Conservation (phyloP, 2,797 vertebrate species). For the Hyperoplus lanceolatus region DNA sequence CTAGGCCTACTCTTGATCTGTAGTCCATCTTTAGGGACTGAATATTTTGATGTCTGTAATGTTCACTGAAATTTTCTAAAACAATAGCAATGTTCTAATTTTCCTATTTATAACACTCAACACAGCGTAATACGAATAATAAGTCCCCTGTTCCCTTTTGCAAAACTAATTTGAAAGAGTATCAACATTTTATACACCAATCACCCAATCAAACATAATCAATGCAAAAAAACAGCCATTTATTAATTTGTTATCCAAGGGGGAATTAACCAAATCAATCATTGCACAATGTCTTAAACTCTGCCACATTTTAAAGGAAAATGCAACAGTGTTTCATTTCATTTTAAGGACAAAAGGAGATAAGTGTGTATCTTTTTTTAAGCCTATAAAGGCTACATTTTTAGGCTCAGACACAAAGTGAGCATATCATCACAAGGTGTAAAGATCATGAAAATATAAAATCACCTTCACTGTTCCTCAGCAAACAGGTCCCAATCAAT, state of each 20-base stretch:
- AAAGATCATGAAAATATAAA: constrained; percentile 41
- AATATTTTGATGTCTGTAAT: background rate
- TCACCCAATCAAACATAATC: constrained; percentile 36
- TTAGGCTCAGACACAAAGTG: constrained; percentile 53
- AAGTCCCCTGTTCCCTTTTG: background rate
- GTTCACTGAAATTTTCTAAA: background rate
- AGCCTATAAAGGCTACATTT: constrained; percentile 50
- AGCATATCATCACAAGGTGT: constrained; percentile 43
- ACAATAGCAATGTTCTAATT: background rate
- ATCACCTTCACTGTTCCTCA: constrained; percentile 38
- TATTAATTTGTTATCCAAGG: constrained; percentile 72
- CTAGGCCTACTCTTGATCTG: background rate
- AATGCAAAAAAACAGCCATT: constrained; percentile 72
- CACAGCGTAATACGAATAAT: background rate
- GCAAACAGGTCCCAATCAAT: constrained; percentile 44
- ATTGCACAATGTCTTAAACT: constrained; percentile 55
- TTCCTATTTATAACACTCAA: background rate
- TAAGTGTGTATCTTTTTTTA: constrained; percentile 32
- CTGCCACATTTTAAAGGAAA: constrained; percentile 55
- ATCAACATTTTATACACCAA: constrained; percentile 7
- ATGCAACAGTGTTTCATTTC: constrained; percentile 58
- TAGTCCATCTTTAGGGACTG: background rate
- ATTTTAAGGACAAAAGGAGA: constrained; percentile 38
- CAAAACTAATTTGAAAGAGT: background rate
- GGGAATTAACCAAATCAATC: constrained; percentile 60